Base-by-base conservation (phyloP, 2,113 vertebrate genomes). In the Corvus hawaiiensis region DNA sequence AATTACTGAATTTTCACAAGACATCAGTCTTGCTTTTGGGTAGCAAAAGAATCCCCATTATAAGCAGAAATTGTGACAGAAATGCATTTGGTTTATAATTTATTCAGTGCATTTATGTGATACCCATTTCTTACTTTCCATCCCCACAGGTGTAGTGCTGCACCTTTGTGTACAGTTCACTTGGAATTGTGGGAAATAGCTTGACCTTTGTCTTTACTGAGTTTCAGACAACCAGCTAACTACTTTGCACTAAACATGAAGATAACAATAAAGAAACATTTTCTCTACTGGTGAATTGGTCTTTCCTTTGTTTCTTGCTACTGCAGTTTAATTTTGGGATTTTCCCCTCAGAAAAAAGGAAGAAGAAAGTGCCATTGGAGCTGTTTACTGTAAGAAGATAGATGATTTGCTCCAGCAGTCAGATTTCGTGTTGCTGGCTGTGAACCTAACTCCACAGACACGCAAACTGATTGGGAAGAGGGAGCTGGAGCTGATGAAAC, bases 401-500 rank as follows among this genome's bases (percentile, higher is more conserved):
- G 98, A 97, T 9, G 96, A 98, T 39, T 97, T 98, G 85, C 98
- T 99, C 46, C 96, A 56, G 87, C 88, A 91, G 56, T 98, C 98
- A 4, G 98, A 98, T 96, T 98, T 98, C 49, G 97, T 99, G 87
- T 97, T 98, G 96, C 22, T 98, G 54, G 80, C 96, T 23, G 83
- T 98, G 64, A 96, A 24, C 51, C 92, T 98, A 83, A 98, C 94
- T 3, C 96, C 98, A 48, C 96, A 98, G 74, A 98, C 98, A 8
- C 81, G 37, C 35, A 94, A 96, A 55, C 64, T 98, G 66, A 98
- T 98, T 17, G 98, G 98, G 56, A 97, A 95, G 93, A 97, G 95
- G 81, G 98, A 99, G 75, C 92, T 98, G 51, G 84, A 93, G 49
- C 93, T 98, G 89, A 98, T 98, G 98, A 99, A 98, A 92, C 94